A percentile compares a stretch with the other conserved stretches of the same genome.
These are phyloP conservation scores for Clarias fuscus DNA, from an alignment of 2,797 vertebrate species.

Conservation along the genomic window DNA sequence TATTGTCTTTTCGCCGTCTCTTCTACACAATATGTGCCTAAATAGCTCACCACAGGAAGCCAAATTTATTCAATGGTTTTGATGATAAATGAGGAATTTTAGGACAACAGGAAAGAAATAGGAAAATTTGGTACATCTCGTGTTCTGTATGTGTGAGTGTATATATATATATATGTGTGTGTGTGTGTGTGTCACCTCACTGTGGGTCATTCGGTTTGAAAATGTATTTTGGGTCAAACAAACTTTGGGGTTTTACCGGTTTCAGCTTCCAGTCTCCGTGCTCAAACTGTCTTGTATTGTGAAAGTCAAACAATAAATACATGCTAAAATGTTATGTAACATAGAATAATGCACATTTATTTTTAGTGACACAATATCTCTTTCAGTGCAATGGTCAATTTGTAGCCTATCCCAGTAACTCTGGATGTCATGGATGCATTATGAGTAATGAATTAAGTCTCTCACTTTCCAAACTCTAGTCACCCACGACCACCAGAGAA, in stretches of 20 bases:
- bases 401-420: not conserved
- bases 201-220: not conserved
- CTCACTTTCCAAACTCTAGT: not conserved
- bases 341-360: not conserved
- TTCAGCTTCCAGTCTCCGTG: not conserved
- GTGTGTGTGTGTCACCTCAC: not conserved
- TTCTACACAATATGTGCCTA: constrained; percentile 25
- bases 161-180: too few species aligned
- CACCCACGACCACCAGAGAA: not conserved
- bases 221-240: not conserved
- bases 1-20: constrained; percentile 26
- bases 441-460: not conserved
- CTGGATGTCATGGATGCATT: not conserved
- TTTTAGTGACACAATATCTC: not conserved
- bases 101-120: not conserved
- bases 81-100: not conserved
- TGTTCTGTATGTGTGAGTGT: not conserved
- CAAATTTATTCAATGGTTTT: constrained; percentile 16
- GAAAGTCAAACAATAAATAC: not conserved
- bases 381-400: not conserved
- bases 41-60: constrained; percentile 11
- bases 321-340: not conserved
- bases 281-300: not conserved
- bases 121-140: not conserved
- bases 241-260: not conserved